Percentiles rank a stretch among this genome's conserved stretches.
Evolutionary conservation across 2,113 vertebrate species (phyloP).

Genomic region (Uria aalge): DNA sequence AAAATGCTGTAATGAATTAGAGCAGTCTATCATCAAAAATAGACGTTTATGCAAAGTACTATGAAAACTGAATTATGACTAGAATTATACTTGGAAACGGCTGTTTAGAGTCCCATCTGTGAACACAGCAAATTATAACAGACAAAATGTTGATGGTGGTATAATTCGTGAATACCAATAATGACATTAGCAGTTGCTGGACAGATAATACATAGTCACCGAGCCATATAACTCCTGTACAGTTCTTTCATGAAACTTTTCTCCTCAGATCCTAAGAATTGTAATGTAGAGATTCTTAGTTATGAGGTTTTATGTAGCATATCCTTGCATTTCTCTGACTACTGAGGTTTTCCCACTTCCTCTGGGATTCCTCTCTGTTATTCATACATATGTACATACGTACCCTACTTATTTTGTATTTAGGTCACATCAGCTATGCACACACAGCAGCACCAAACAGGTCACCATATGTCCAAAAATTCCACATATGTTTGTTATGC

Average conservation of each 20-base stretch:
- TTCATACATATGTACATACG: background rate
- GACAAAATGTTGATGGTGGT: background rate
- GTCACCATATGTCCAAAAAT: conserved; percentile 50
- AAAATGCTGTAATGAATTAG: background rate
- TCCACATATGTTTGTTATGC: background rate
- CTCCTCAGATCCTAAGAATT: background rate
- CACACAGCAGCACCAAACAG: conserved; percentile 13
- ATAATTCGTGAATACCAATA: background rate
- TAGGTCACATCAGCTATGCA: conserved; percentile 18
- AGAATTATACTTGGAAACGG: background rate
- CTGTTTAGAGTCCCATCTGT: background rate
- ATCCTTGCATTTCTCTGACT: background rate
- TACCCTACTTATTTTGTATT: conserved; percentile 40
- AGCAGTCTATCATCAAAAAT: background rate
- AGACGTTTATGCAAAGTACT: background rate
- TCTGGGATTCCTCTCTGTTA: background rate
- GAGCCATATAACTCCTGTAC: background rate
- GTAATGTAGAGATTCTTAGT: background rate
- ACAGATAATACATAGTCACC: background rate
- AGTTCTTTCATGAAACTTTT: background rate
- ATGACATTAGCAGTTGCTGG: background rate
- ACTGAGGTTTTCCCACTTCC: background rate
- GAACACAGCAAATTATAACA: background rate
- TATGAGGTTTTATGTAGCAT: background rate
- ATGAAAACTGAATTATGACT: background rate